Base-by-base conservation (phyloP, 2,113 vertebrate genomes). In the Clarias batrachus region DNA sequence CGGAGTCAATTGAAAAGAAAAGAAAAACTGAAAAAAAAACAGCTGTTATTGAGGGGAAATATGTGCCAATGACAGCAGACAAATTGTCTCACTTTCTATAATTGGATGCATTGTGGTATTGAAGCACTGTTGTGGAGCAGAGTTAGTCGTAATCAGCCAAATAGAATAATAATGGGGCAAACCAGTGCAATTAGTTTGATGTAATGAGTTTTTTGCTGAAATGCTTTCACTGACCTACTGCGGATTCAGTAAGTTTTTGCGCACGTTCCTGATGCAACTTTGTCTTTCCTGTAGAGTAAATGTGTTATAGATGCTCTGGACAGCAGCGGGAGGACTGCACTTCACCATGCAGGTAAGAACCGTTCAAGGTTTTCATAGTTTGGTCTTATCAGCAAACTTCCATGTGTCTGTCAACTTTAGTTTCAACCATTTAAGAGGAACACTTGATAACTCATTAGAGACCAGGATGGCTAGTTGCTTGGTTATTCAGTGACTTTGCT, bases 321-420 rank as follows among this genome's bases (percentile, higher is more conserved):
- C 89, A 90, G 87, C 89, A 93, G 93, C 81, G 97, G 98, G 85
- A 98, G 94, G 92, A 96, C 96, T 70, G 95, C 97, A 81, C 94
- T 99, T 83, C 98, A 99, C 92, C 96, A 97, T 21, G 97, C 97
- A 94, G 97, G 98, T 99, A 92, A 94, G 91, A 85, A 60, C 25
- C 12, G 1, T 63, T 41, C n/a, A 79, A 6, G 27, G 12, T 57
- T 23, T 70, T 85, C 25, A 19, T 7, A 41, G 21, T 71, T 71
- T 19, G 1, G 23, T 2, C 33, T 73, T 23, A 48, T 48, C 33
- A 4, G 16, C 11, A 70, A 70, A 33, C 3, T 3, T 19, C 52
- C 23, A n/a, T 54, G 25, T 14, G 12, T 11, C 21, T 54, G 23
- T 13, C n/a, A 41, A 3, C 37, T 74, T 74, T 74, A 11, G 13